Evolutionary conservation across 2,797 vertebrate genomes (phyloP).

Genomic region (Mormyrops boulengeri): DNA sequence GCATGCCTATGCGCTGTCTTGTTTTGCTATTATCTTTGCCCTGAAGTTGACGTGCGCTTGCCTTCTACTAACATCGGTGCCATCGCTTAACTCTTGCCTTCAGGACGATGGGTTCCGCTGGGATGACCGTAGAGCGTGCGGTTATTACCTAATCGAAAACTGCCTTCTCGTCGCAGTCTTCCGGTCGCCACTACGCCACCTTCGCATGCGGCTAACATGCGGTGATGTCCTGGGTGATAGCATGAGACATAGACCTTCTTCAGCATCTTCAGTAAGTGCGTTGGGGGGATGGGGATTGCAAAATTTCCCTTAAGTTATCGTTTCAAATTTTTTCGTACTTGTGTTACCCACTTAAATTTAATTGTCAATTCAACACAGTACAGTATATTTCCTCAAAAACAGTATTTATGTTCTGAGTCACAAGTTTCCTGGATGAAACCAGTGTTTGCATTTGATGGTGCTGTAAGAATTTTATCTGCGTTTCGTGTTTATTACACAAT

Average conservation of each 20-base stretch:
- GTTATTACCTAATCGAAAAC: slow-evolving; percentile 3
- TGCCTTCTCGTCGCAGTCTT: neutral
- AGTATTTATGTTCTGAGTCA: neutral
- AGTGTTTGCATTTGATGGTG: neutral
- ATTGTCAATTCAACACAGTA: neutral
- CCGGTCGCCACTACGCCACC: neutral
- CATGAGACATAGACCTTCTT: slow-evolving; percentile 16
- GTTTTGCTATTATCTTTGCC: slow-evolving; percentile 4
- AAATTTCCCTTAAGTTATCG: neutral
- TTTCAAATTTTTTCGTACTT: neutral
- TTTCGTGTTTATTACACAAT: neutral
- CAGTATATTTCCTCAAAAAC: neutral
- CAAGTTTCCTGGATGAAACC: neutral
- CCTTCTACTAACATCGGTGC: neutral
- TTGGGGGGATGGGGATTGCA: neutral
- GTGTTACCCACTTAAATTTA: neutral
- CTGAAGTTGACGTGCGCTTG: neutral
- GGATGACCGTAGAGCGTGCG: neutral
- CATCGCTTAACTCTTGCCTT: slow-evolving; percentile 5
- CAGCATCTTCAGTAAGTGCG: slow-evolving; percentile 16
- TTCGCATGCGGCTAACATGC: neutral
- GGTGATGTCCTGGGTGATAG: neutral
- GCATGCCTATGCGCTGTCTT: neutral
- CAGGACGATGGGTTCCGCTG: slow-evolving; percentile 13
- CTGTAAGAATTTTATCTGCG: neutral